phyloP scores from a whole-genome alignment of 1,140 invertebrate genomes.

The Glossosoma conforme region DNA sequence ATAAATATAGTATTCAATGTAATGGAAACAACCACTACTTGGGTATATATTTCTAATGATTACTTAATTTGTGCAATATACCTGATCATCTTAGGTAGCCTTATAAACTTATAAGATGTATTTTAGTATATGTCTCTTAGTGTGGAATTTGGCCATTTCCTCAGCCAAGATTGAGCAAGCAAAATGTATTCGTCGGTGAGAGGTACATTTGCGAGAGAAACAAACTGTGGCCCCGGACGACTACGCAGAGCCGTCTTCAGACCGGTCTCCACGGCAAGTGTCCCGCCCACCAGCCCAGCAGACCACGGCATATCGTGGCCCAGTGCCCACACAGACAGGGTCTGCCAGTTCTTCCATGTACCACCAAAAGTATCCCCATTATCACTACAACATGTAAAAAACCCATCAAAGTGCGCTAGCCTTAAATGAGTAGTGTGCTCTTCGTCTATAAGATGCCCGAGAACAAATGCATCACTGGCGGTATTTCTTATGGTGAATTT shows the following conservation, averaged over 20 bases:
- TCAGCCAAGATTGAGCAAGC: slow-evolving; percentile 21
- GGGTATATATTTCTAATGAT: too few species aligned
- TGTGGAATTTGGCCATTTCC: slow-evolving; percentile 20
- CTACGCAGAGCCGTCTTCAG: slow-evolving; percentile 20
- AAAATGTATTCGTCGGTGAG: slow-evolving; percentile 17
- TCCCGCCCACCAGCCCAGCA: slow-evolving; percentile 15
- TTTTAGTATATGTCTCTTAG: too few species aligned
- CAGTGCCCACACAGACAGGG: slow-evolving; percentile 18
- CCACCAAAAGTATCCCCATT: slow-evolving; percentile 26
- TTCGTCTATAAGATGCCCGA: slow-evolving; percentile 25
- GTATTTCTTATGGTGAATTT: slow-evolving; percentile 24
- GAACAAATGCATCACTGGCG: slow-evolving; percentile 15
- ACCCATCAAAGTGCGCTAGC: slow-evolving; percentile 25
- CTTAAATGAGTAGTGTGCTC: slow-evolving; percentile 24
- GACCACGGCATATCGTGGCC: slow-evolving; percentile 24
- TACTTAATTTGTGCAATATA: too few species aligned
- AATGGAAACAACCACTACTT: too few species aligned
- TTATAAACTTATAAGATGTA: too few species aligned
- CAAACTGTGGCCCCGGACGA: slow-evolving; percentile 15
- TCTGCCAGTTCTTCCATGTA: slow-evolving; percentile 30
- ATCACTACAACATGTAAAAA: slow-evolving; percentile 21
- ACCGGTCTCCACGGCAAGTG: slow-evolving; percentile 17
- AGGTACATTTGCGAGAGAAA: slow-evolving; percentile 20
- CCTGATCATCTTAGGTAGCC: too few species aligned
- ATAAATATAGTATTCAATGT: too few species aligned